Evolutionary conservation across 2,797 vertebrate species (phyloP).

Genomic region (Aeoliscus strigatus): DNA sequence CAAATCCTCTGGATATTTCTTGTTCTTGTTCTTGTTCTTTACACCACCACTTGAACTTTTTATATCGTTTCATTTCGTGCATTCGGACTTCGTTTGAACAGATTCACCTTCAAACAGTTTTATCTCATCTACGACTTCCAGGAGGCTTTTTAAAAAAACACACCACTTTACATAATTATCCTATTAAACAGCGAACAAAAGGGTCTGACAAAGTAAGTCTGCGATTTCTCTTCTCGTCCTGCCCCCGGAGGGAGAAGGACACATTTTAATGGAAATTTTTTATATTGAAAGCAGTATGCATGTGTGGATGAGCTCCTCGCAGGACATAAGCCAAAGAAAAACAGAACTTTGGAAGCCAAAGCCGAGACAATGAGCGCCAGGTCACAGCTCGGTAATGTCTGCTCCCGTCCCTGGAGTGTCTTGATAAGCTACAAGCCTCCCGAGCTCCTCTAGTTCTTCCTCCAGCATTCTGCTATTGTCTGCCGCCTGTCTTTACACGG

Average conservation of each 20-base stretch:
- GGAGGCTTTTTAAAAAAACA: slow-evolving; percentile 20
- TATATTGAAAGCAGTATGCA: slow-evolving; percentile 7
- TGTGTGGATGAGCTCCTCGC: slow-evolving; percentile 9
- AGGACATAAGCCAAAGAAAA: slow-evolving; percentile 37
- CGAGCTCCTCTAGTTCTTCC: slow-evolving; percentile 21
- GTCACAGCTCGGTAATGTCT: slow-evolving; percentile 36
- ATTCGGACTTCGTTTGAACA: no score
- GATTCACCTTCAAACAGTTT: slow-evolving; percentile 18
- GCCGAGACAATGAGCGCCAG: slow-evolving; percentile 17
- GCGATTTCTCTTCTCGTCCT: not conserved
- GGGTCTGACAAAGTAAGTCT: slow-evolving; percentile 6
- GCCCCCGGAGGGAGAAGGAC: not conserved
- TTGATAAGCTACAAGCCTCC: slow-evolving; percentile 39
- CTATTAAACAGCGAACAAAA: slow-evolving; percentile 27
- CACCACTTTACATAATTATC: slow-evolving; percentile 26
- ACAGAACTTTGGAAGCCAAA: slow-evolving; percentile 21
- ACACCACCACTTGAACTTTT: not conserved
- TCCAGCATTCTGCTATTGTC: slow-evolving; percentile 21
- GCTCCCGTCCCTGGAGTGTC: slow-evolving; percentile 34
- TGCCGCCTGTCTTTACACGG: slow-evolving; percentile 12
- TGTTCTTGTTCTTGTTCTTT: slow-evolving; percentile 4
- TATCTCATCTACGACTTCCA: slow-evolving; percentile 28
- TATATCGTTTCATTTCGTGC: no score
- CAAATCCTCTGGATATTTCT: no score
- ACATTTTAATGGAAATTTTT: no score